phyloP scores from a whole-genome alignment of 1,140 invertebrate species.

The Atopsyche davidsoni region DNA sequence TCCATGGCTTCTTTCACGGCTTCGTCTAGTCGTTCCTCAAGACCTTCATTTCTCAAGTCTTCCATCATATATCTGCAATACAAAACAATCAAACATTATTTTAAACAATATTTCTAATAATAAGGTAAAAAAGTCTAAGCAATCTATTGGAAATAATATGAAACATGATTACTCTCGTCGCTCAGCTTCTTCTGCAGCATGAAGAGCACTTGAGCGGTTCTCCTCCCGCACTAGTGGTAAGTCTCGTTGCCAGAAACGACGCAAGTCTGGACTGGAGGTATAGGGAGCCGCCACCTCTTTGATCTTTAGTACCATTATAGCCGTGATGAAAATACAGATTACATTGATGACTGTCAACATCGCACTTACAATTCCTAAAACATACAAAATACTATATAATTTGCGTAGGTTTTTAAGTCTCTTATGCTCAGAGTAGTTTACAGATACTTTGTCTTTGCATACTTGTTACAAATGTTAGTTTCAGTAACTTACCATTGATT shows the following conservation, averaged over 20 bases:
- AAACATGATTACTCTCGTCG: conserved; percentile 37
- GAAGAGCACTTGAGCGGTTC: conserved; percentile 47
- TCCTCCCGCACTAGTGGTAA: conserved; percentile 63
- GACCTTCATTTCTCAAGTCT: conserved; percentile 44
- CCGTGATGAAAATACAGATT: conserved; percentile 76
- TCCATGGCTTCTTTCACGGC: conserved; percentile 60
- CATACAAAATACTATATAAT: neutral
- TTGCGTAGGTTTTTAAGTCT: too few relatives aligned
- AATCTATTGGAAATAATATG: neutral
- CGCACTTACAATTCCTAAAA: conserved; percentile 63
- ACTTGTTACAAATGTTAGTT: neutral
- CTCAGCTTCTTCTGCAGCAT: conserved; percentile 40
- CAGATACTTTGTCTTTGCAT: too few relatives aligned
- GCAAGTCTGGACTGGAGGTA: conserved; percentile 64
- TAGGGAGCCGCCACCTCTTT: conserved; percentile 82
- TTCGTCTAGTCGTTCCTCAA: conserved; percentile 49
- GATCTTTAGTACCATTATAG: conserved; percentile 76
- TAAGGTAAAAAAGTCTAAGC: neutral
- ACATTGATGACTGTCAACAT: conserved; percentile 78
- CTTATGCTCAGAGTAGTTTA: too few relatives aligned
- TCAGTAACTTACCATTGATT: conserved; percentile 51
- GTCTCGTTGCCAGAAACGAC: conserved; percentile 76
- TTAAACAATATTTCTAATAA: neutral
- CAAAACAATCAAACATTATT: neutral
- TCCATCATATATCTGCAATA: conserved; percentile 40